A percentile compares a stretch with the other conserved stretches of the same genome.
phyloP scores from a whole-genome alignment of 2,888 invertebrate genomes.

The Platypus cylindrus region DNA sequence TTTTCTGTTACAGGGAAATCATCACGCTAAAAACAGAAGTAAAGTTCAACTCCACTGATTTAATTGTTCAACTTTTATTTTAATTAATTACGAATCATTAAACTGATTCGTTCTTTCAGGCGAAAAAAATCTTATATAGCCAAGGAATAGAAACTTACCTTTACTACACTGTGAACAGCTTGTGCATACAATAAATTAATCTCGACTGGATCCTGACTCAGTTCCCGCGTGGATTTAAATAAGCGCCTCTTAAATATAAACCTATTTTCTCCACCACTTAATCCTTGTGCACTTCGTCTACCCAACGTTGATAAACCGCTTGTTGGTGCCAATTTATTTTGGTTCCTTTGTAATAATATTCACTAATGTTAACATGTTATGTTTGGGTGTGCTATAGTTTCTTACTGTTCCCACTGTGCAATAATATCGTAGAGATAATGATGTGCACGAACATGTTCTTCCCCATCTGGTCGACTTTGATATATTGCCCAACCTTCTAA shows the following conservation, averaged over 20 bases:
- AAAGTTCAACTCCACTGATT: background rate
- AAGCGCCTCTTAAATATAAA: slow-evolving; percentile 86
- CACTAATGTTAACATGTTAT: background rate
- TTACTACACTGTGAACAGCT: slow-evolving; percentile 88
- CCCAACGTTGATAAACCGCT: slow-evolving; percentile 36
- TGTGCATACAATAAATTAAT: slow-evolving; percentile 89
- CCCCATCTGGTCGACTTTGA: slow-evolving; percentile 73
- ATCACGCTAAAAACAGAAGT: slow-evolving; percentile 62
- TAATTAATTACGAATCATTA: background rate
- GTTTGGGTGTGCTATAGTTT: background rate
- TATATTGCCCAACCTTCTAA: slow-evolving; percentile 93
- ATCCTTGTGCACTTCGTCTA: slow-evolving; percentile 46
- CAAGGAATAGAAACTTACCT: too few relatives aligned
- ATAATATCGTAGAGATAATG: slow-evolving; percentile 90
- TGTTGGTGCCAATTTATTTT: slow-evolving; percentile 30
- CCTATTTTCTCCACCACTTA: slow-evolving; percentile 76
- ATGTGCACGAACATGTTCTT: slow-evolving; percentile 82
- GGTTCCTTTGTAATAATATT: slow-evolving; percentile 22
- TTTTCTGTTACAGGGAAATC: slow-evolving; percentile 92
- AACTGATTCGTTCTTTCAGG: too few relatives aligned
- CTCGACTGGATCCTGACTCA: slow-evolving; percentile 91
- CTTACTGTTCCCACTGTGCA: slow-evolving; percentile 85
- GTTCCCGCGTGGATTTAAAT: slow-evolving; percentile 75
- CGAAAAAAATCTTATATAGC: too few relatives aligned
- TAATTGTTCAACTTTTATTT: background rate